Percentiles rank a stretch among this genome's conserved stretches.
phyloP scores from a whole-genome alignment of 1,140 invertebrate species.

The Drosophila repleta region DNA sequence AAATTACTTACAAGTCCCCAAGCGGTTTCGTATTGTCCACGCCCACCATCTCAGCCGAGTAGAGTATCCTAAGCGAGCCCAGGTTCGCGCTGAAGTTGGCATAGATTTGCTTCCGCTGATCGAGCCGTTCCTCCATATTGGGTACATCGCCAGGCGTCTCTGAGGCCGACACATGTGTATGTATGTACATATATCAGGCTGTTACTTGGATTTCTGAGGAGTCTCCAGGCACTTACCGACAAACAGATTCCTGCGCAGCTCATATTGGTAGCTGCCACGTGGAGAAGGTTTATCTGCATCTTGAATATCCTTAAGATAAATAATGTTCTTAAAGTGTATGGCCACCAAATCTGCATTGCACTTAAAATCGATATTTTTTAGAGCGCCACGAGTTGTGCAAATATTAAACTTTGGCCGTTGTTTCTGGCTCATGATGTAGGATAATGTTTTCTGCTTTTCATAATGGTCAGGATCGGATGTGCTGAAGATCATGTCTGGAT shows the following conservation, averaged over 20 bases:
- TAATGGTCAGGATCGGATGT: not conserved
- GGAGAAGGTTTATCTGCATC: too few relatives aligned
- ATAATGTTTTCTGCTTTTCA: slow-evolving; percentile 5
- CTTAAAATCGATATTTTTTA: not conserved
- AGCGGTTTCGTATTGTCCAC: slow-evolving; percentile 16
- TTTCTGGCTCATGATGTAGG: slow-evolving; percentile 17
- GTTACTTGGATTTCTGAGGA: not conserved
- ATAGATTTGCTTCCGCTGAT: slow-evolving; percentile 31
- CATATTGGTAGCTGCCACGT: not conserved
- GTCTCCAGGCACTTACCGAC: slow-evolving; percentile 4
- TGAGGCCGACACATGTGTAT: slow-evolving; percentile 6
- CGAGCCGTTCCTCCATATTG: not conserved
- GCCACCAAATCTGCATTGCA: not conserved
- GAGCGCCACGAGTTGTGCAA: slow-evolving; percentile 15
- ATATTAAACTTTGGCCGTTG: slow-evolving; percentile 14
- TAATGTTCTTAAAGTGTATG: slow-evolving; percentile 19
- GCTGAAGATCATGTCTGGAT: not conserved
- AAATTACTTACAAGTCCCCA: slow-evolving; percentile 25
- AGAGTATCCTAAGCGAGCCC: slow-evolving; percentile 17
- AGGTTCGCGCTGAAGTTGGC: slow-evolving; percentile 22
- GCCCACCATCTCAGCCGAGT: slow-evolving; percentile 23
- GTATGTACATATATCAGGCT: too few relatives aligned
- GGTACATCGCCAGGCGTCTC: slow-evolving; percentile 9
- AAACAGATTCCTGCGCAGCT: slow-evolving; percentile 26
- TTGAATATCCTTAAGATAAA: not conserved